Evolutionary conservation across 1,140 invertebrate genomes (phyloP).

Genomic region (Bombus sibiricus): DNA sequence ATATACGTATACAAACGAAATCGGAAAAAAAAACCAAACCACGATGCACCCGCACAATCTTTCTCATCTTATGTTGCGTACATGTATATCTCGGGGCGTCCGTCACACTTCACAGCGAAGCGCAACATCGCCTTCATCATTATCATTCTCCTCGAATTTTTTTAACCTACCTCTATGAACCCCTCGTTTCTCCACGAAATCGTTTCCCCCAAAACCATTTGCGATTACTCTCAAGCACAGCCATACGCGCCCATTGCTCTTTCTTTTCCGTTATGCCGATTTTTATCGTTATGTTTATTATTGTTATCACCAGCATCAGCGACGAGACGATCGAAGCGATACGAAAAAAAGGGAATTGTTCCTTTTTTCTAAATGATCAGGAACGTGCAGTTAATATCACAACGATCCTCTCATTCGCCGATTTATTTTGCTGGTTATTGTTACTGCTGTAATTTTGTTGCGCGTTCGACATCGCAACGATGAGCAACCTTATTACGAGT

Average conservation of each 20-base stretch:
- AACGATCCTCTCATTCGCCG: conserved; percentile 29
- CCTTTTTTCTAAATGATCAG: background rate
- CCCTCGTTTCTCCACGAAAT: background rate
- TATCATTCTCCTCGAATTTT: conserved; percentile 26
- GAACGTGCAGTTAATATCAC: background rate
- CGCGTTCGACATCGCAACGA: conserved; percentile 40
- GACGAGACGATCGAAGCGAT: background rate
- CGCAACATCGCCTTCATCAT: conserved; percentile 53
- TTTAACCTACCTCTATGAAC: background rate
- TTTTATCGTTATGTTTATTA: conserved; percentile 33
- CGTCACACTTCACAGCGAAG: conserved; percentile 46
- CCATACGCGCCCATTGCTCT: conserved; percentile 52
- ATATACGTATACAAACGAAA: conserved; percentile 26
- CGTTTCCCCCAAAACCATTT: background rate
- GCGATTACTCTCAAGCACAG: conserved; percentile 46
- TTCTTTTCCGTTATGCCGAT: conserved; percentile 38
- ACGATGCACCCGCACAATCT: conserved; percentile 57
- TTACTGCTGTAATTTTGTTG: conserved; percentile 55
- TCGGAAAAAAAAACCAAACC: conserved; percentile 42
- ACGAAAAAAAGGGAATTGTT: background rate
- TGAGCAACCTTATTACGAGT: conserved; percentile 29
- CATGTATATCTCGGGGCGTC: conserved; percentile 39
- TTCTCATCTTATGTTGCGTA: conserved; percentile 55
- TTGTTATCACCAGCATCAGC: conserved; percentile 22
- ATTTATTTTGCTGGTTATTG: conserved; percentile 37